phyloP scores from a whole-genome alignment of 1,140 invertebrate species.

The Parasteatoda tepidariorum region DNA sequence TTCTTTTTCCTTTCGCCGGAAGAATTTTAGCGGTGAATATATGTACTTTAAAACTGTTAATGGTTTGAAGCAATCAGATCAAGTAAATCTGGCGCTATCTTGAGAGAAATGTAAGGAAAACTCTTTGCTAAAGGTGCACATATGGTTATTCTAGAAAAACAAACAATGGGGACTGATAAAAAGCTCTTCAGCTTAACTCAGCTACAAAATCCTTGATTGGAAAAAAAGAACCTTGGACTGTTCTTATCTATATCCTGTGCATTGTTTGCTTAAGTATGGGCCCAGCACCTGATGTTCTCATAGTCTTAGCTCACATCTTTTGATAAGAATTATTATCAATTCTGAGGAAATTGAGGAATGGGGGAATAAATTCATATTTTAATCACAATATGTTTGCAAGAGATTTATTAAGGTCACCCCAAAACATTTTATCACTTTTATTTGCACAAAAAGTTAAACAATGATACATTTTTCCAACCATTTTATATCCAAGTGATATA shows the following conservation, averaged over 20 bases:
- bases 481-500: too few species aligned
- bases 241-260: neutral
- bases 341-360: neutral
- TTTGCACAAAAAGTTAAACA: too few species aligned
- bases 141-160: conserved; percentile 35
- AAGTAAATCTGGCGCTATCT: too few species aligned
- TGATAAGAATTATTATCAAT: conserved; percentile 21
- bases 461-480: too few species aligned
- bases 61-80: too few species aligned
- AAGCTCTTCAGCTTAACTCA: conserved; percentile 18
- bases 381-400: too few species aligned
- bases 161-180: conserved; percentile 30
- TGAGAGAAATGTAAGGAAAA: neutral
- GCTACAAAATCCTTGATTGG: conserved; percentile 10
- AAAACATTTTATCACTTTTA: too few species aligned
- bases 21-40: too few species aligned
- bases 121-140: neutral
- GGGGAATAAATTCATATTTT: too few species aligned
- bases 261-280: conserved; percentile 38
- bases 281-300: conserved; percentile 38
- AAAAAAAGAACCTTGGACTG: conserved; percentile 16
- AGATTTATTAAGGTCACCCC: too few species aligned
- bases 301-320: conserved; percentile 18
- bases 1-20: too few species aligned
- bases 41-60: too few species aligned